Evolutionary conservation across 2,888 invertebrate genomes (phyloP).

Genomic region (Chaetogeoica ovagalla): DNA sequence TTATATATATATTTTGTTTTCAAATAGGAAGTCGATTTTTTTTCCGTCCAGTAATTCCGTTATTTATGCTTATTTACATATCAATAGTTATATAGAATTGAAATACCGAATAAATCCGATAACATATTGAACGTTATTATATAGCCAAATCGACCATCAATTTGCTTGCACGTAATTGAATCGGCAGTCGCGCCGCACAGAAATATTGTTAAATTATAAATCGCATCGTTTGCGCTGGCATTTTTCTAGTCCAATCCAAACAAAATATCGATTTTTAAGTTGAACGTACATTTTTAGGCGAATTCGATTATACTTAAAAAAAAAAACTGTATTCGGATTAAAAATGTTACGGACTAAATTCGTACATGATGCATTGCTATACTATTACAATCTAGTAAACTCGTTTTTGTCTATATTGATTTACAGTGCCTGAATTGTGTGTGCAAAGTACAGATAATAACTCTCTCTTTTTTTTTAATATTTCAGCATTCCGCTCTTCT

Average conservation of each 20-base stretch:
- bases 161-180: slow-evolving; percentile 28
- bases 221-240: background rate
- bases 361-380: too few species aligned
- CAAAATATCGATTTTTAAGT: too few species aligned
- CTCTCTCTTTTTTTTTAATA: too few species aligned
- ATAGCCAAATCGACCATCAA: slow-evolving; percentile 26
- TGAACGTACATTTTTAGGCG: too few species aligned
- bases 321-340: too few species aligned
- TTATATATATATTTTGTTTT: slow-evolving; percentile 39
- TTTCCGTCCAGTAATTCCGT: slow-evolving; percentile 37
- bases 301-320: too few species aligned
- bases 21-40: slow-evolving; percentile 40
- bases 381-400: too few species aligned
- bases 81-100: slow-evolving; percentile 37
- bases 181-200: background rate
- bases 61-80: slow-evolving; percentile 49
- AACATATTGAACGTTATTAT: slow-evolving; percentile 35
- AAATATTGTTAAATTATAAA: slow-evolving; percentile 6
- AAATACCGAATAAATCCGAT: slow-evolving; percentile 35
- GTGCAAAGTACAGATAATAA: too few species aligned
- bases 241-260: background rate
- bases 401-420: too few species aligned
- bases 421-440: too few species aligned
- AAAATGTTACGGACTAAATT: too few species aligned
- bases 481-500: too few species aligned